A percentile compares a stretch with the other conserved stretches of the same genome.
Evolutionary conservation across 2,113 vertebrate genomes (phyloP).

Genomic region (Calidris pygmaea): DNA sequence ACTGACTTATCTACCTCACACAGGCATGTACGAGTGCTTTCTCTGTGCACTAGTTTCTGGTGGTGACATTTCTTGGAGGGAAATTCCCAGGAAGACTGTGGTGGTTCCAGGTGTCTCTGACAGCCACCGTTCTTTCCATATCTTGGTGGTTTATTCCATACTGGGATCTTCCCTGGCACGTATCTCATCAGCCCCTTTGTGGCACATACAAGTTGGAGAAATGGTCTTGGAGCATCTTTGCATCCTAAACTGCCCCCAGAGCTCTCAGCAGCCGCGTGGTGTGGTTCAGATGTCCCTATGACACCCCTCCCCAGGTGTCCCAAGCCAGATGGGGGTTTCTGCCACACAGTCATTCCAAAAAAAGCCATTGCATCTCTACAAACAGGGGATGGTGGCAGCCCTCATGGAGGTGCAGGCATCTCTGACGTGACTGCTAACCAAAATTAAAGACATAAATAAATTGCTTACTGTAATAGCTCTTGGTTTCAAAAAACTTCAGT

Average conservation of each 20-base stretch:
- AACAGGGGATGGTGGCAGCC: neutral
- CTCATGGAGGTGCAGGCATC: neutral
- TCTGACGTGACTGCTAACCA: neutral
- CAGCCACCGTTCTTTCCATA: neutral
- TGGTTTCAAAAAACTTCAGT: neutral
- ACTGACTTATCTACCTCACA: neutral
- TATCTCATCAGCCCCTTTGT: neutral
- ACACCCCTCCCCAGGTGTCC: neutral
- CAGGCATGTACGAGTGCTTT: fast-evolving
- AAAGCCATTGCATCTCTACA: neutral
- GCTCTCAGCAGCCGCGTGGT: fast-evolving
- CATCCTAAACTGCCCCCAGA: neutral
- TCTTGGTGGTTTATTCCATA: neutral
- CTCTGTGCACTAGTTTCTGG: neutral
- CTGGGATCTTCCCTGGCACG: neutral
- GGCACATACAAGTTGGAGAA: neutral
- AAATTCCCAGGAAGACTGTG: neutral
- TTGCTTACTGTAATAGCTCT: neutral
- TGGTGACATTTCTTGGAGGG: neutral
- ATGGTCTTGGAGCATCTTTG: neutral
- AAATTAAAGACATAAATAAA: neutral
- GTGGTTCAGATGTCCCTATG: neutral
- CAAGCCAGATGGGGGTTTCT: neutral
- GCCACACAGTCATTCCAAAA: fast-evolving
- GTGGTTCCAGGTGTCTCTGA: neutral